Conservation (phyloP, 2,888 invertebrate genomes). For the Antheraea yamamai region DNA sequence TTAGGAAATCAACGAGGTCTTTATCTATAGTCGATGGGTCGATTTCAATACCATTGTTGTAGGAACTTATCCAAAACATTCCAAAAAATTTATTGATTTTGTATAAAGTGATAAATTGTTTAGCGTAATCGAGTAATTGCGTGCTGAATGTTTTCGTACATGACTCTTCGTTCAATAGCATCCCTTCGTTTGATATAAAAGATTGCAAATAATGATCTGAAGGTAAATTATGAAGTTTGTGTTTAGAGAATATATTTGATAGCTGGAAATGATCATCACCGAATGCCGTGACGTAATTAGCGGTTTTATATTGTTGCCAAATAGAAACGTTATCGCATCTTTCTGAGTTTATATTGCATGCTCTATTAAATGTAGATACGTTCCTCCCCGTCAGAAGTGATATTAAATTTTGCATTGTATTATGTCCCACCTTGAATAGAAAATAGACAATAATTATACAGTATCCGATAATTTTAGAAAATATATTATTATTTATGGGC, state of each 20-base stretch:
- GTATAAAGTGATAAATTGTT: conserved; percentile 83
- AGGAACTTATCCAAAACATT: conserved; percentile 88
- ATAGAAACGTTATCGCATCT: conserved; percentile 44
- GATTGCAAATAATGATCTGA: conserved; percentile 9
- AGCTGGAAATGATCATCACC: conserved; percentile 74
- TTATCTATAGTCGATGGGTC: conserved; percentile 85
- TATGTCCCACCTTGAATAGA: conserved; percentile 71
- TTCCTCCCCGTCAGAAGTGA: conserved; percentile 88
- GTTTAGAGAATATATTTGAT: conserved; percentile 1
- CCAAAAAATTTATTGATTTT: conserved; percentile 84
- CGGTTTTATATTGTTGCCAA: conserved; percentile 87
- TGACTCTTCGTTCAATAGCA: background rate
- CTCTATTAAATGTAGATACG: conserved; percentile 73
- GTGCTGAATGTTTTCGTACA: conserved; percentile 80
- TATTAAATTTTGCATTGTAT: conserved; percentile 94
- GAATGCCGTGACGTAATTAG: conserved; percentile 88
- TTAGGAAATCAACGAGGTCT: conserved; percentile 79
- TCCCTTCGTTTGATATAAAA: conserved; percentile 12
- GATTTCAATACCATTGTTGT: conserved; percentile 86
- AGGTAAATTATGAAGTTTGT: conserved; percentile 9
- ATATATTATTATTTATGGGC: too few relatives aligned
- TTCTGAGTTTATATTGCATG: conserved; percentile 43
- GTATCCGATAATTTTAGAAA: too few relatives aligned
- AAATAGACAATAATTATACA: background rate
- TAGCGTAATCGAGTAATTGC: conserved; percentile 81